Percentiles rank a stretch among this genome's conserved stretches.
Conservation (phyloP, 2,888 invertebrate species). For the Exephanes ischioxanthus region DNA sequence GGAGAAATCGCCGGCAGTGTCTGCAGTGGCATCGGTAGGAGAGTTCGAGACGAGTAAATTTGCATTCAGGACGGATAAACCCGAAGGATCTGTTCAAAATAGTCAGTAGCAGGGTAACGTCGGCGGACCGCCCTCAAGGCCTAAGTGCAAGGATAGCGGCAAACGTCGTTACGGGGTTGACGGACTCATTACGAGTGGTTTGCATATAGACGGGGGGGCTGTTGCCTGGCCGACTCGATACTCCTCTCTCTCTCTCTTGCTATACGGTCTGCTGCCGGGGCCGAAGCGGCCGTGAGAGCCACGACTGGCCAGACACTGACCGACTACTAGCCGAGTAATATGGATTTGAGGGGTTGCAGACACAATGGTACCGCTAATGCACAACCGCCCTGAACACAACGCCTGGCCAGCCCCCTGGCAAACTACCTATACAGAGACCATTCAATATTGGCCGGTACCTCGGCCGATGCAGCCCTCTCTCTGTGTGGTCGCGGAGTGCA, state of each 20-base stretch:
- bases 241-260: slow-evolving; percentile 19
- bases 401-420: slow-evolving; percentile 75
- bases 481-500: slow-evolving; percentile 21
- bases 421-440: slow-evolving; percentile 80
- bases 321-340: slow-evolving; percentile 83
- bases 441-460: slow-evolving; percentile 82
- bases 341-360: slow-evolving; percentile 82
- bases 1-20: slow-evolving; percentile 40
- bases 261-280: slow-evolving; percentile 35
- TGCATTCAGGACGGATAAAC: slow-evolving; percentile 80
- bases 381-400: slow-evolving; percentile 77
- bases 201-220: slow-evolving; percentile 82
- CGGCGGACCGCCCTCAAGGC: slow-evolving; percentile 57
- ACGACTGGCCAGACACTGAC: slow-evolving; percentile 77
- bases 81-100: slow-evolving; percentile 79
- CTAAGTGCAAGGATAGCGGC: slow-evolving; percentile 83
- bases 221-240: slow-evolving; percentile 70
- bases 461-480: slow-evolving; percentile 29
- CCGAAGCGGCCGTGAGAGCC: slow-evolving; percentile 41
- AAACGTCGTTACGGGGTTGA: slow-evolving; percentile 84
- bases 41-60: slow-evolving; percentile 69
- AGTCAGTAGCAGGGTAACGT: slow-evolving; percentile 70
- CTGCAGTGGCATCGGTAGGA: slow-evolving; percentile 19
- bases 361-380: slow-evolving; percentile 84
- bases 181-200: slow-evolving; percentile 84